Conservation (phyloP, 2,888 invertebrate species). For the Orchesellides sinensis region DNA sequence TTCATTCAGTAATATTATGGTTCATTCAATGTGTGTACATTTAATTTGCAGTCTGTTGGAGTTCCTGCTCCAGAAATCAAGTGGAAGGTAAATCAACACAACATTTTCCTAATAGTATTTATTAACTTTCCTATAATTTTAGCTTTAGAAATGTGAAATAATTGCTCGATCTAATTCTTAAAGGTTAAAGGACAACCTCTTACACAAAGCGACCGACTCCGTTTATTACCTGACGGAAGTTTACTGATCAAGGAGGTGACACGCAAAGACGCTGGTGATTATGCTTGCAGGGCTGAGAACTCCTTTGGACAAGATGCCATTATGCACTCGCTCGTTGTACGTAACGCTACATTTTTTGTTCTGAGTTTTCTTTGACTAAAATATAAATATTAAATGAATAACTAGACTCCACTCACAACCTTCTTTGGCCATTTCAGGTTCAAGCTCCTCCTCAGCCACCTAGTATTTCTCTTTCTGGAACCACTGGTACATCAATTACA, state of each 20-base stretch:
- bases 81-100: constrained; percentile 83
- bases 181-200: constrained; percentile 88
- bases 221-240: constrained; percentile 92
- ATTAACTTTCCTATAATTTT: neutral
- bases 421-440: constrained; percentile 27
- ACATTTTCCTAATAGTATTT: neutral
- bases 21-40: neutral
- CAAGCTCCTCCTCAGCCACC: constrained; percentile 87
- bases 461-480: constrained; percentile 85
- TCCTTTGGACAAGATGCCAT: constrained; percentile 73
- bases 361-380: neutral
- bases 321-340: constrained; percentile 72
- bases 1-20: neutral
- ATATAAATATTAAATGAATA: too few species aligned
- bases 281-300: constrained; percentile 77
- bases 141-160: neutral
- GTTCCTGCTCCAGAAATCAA: constrained; percentile 92
- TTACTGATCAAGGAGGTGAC: constrained; percentile 93
- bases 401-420: too few species aligned
- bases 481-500: constrained; percentile 86
- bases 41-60: constrained; percentile 83
- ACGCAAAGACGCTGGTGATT: constrained; percentile 92
- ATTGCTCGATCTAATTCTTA: constrained; percentile 7
- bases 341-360: too few species aligned
- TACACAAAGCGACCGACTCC: constrained; percentile 88